These are phyloP conservation scores for Macropis europaea DNA, from an alignment of 2,888 invertebrate species.

Conservation along the genomic window DNA sequence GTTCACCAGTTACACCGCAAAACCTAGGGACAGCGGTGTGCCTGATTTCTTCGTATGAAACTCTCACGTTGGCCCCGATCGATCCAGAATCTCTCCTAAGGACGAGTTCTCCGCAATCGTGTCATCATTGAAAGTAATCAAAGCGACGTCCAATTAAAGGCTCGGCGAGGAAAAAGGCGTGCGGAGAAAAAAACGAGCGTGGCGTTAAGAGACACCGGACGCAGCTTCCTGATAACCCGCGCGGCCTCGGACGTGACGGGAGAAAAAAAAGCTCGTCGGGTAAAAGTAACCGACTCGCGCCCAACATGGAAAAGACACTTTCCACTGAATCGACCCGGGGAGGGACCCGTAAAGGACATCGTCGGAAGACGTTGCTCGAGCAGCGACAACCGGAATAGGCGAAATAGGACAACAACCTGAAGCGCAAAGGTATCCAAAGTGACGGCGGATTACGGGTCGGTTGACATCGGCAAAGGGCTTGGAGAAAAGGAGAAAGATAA, in stretches of 20 bases:
- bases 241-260: neutral
- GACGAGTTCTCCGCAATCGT: neutral
- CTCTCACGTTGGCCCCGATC: no score
- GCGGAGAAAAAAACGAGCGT: neutral
- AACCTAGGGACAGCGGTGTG: constrained; percentile 2
- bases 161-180: neutral
- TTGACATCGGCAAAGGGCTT: constrained; percentile 51
- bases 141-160: neutral
- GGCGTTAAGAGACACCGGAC: constrained; percentile 1
- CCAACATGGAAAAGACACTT: constrained; percentile 42
- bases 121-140: constrained; percentile 34
- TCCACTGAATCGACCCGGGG: constrained; percentile 27
- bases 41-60: constrained; percentile 1
- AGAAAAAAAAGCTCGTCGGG: constrained; percentile 1
- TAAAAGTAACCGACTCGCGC: constrained; percentile 28
- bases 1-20: constrained; percentile 2
- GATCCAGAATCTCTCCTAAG: no score
- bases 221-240: constrained; percentile 5
- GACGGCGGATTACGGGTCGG: constrained; percentile 53
- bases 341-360: constrained; percentile 44
- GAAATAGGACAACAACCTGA: constrained; percentile 46
- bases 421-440: constrained; percentile 61
- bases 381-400: constrained; percentile 39
- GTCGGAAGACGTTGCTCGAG: constrained; percentile 29
- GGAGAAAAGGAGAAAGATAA: constrained; percentile 54